Evolutionary conservation across 2,888 invertebrate genomes (phyloP), one percentile per base, ranked within the genome.

Genomic region (Peribatodes rhomboidaria): DNA sequence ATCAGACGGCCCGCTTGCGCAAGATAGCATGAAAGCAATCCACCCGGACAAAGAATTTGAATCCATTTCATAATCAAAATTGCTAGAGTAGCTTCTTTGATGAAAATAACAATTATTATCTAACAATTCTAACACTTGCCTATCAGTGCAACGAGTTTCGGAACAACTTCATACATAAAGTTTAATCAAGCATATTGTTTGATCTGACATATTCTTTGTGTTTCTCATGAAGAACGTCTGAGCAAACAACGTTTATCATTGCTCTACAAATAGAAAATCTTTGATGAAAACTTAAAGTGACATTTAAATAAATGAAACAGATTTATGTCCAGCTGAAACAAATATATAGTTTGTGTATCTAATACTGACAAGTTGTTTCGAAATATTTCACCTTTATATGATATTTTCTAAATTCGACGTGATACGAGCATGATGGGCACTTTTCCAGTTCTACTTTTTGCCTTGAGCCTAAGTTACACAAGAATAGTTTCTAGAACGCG

Each of bases 251-350:
- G 52, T 62, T n/a, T 33, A 27, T 62, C 61, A 55, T 56, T 56
- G 53, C 47, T 16, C 39, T 35, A 39, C 18, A 68, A 69, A 65
- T 69, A 67, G 50, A 68, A 63, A 59, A 61, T 63, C 55, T 70
- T 69, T 67, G 67, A 70, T 62, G 56, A 62, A 59, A 55, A 49
- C 33, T 60, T 47, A 49, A 31, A n/a, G 37, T 64, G 50, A 42
- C 56, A 65, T 60, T 53, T 42, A 59, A 47, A 58, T 54, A 44
- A 58, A 41, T 54, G 53, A 64, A 59, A 59, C 58, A 61, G 61
- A 69, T 71, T 71, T 68, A 71, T 49, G 37, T 44, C n/a, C 42
- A 52, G 66, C 41, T 68, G 58, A 63, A 68, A 66, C 20, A 53
- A 60, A 64, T 67, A 53, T 39, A 52, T 37, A 49, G 33, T 22